Base-by-base conservation (phyloP, 2,888 invertebrate species). In the Cryptus armator region DNA sequence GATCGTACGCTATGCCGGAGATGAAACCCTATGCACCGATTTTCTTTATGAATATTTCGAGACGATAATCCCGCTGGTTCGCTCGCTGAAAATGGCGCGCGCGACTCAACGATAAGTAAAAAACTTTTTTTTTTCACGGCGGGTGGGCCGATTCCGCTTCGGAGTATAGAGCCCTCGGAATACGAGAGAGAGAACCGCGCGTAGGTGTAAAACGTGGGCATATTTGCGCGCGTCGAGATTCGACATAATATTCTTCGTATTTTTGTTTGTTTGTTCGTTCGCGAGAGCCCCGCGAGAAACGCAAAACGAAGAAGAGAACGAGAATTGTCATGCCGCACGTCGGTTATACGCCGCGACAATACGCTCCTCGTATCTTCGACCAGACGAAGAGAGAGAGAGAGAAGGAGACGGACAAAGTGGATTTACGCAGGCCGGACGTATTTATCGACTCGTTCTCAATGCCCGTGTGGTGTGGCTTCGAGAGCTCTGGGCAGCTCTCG, bases 391-490 rank as follows among this genome's bases (percentile, higher is more conserved):
- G 72, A 43, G 24, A 24, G 24, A 24, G 46, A 19, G 68, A 46
- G 62, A 29, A 29, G 32, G 62, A 62, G 32, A 29, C 5, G 88
- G 87, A 90, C 89, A 90, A 89, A 91, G 88, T 90, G 89, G 89
- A 91, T 91, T 90, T 90, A 90, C 87, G 87, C 87, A 87, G 88
- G 87, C 86, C 87, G 83, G 86, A 79, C 86, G 89, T 91, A 91
- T 91, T 91, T 91, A 91, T 91, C 89, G 91, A 91, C 89, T 90
- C 89, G 89, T 90, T 88, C 88, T 90, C 89, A 88, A 90, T 89
- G 89, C 84, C 81, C 84, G 77, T 62, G 71, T 56, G 29, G 10
- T 46, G 29, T 53, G 43, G 16, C 64, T 64, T 64, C 56, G 64
- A 37, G 48, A 62, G 29, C 62, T 62, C 62, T 29, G 62, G 53